These are phyloP conservation scores for Phaethon lepturus DNA, from an alignment of 2,113 vertebrate genomes.

Conservation along the genomic window DNA sequence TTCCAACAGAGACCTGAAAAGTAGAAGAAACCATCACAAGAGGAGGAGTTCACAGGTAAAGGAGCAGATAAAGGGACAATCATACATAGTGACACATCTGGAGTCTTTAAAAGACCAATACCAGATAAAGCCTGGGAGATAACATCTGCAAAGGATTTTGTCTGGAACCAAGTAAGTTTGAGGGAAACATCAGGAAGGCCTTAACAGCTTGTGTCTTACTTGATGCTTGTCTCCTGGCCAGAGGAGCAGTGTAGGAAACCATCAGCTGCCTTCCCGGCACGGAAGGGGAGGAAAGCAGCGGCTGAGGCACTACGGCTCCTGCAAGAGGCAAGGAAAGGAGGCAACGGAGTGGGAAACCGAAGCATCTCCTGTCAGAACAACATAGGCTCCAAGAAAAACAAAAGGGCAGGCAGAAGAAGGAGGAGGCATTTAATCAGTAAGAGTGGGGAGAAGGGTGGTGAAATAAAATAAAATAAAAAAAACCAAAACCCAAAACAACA, in stretches of 20 bases:
- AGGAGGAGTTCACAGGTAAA: not conserved
- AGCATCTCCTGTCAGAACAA: not conserved
- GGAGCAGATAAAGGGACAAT: not conserved
- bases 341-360: not conserved
- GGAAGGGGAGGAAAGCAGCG: not conserved
- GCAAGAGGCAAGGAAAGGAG: not conserved
- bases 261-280: not conserved
- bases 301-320: not conserved
- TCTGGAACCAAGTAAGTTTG: not conserved
- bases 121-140: not conserved
- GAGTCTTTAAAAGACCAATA: not conserved
- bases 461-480: not conserved
- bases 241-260: not conserved
- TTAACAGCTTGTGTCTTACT: not conserved
- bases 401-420: not conserved
- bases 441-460: not conserved
- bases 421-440: not conserved
- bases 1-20: not conserved
- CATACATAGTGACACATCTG: accelerated
- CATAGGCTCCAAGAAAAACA: not conserved
- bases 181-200: not conserved
- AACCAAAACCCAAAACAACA: not conserved
- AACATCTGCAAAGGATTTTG: not conserved
- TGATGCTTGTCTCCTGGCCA: not conserved
- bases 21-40: not conserved